Percentiles rank a stretch among this genome's conserved stretches.
These are phyloP conservation scores for Acrobasis consociella DNA, from an alignment of 2,888 invertebrate genomes.

Conservation along the genomic window DNA sequence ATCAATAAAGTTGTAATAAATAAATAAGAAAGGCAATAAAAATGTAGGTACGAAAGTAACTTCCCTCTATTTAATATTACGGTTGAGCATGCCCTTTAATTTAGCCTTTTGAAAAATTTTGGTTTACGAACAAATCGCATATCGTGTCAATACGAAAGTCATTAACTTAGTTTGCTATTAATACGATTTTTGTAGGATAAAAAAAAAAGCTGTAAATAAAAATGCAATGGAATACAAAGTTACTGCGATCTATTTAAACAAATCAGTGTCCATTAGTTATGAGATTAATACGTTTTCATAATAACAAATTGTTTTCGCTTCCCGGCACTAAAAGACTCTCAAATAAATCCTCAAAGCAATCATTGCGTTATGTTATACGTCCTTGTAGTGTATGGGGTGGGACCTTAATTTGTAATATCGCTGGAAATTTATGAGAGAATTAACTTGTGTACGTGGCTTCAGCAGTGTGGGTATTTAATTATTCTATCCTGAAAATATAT, in stretches of 20 bases:
- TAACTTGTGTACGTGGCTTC: slow-evolving; percentile 20
- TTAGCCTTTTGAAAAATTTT: too few relatives aligned
- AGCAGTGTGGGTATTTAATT: slow-evolving; percentile 3
- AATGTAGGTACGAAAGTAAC: too few relatives aligned
- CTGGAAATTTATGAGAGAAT: slow-evolving; percentile 49
- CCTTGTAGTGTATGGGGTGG: slow-evolving; percentile 47
- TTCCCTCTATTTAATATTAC: too few relatives aligned
- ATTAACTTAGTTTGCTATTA: too few relatives aligned
- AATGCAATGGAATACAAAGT: background rate
- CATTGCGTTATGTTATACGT: slow-evolving; percentile 47
- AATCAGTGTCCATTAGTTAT: background rate
- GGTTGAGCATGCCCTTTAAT: too few relatives aligned
- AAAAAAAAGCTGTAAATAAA: too few relatives aligned
- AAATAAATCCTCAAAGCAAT: slow-evolving; percentile 61
- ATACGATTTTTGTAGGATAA: too few relatives aligned
- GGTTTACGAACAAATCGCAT: too few relatives aligned
- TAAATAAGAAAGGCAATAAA: too few relatives aligned
- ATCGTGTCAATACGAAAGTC: too few relatives aligned
- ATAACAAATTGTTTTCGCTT: slow-evolving; percentile 53
- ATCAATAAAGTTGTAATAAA: too few relatives aligned
- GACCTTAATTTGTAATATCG: slow-evolving; percentile 53
- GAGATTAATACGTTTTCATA: background rate
- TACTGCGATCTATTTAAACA: background rate
- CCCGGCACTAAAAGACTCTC: slow-evolving; percentile 46
- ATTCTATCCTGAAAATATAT: slow-evolving; percentile 8